Evolutionary conservation across 2,113 vertebrate genomes (phyloP).

Genomic region (Dolichotis patagonum): DNA sequence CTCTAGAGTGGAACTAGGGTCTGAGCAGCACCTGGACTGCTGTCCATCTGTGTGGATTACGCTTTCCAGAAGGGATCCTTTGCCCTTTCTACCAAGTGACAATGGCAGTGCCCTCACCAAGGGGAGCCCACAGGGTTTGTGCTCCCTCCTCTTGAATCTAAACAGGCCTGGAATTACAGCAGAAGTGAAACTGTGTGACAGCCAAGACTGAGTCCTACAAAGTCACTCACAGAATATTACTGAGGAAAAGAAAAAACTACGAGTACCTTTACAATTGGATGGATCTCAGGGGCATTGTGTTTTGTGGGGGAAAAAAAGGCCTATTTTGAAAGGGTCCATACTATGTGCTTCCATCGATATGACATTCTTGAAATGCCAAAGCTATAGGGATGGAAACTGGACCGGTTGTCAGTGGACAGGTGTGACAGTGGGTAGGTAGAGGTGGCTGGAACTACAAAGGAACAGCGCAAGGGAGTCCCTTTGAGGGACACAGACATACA

Average conservation of each 20-base stretch:
- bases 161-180: background rate
- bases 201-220: background rate
- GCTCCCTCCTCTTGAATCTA: background rate
- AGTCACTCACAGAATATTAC: background rate
- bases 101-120: background rate
- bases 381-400: background rate
- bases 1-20: background rate
- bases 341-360: background rate
- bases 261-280: background rate
- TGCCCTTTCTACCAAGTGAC: background rate
- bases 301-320: background rate
- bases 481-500: background rate
- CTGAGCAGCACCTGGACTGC: background rate
- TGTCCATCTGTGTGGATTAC: background rate
- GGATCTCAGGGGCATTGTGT: background rate
- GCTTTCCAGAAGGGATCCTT: background rate
- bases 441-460: background rate
- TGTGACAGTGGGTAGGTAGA: background rate
- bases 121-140: background rate
- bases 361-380: conserved; percentile 23
- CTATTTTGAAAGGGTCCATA: background rate
- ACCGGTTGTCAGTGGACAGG: background rate
- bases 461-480: background rate
- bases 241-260: background rate
- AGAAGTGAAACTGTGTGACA: background rate